phyloP scores from a whole-genome alignment of 2,113 vertebrate species.

The Ptychochromis oligacanthus region DNA sequence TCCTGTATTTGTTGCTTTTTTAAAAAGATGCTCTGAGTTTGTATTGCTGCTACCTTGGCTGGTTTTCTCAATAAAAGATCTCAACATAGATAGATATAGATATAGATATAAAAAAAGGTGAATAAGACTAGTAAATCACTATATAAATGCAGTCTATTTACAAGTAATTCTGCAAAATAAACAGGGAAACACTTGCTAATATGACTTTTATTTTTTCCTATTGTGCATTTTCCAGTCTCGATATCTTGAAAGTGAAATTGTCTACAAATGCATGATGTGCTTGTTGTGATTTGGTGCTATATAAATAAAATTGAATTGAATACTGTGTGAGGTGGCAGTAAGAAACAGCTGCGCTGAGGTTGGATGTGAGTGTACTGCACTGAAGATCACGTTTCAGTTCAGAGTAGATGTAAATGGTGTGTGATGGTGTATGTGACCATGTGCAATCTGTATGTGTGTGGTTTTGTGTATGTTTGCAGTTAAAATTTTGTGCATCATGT shows the following conservation, averaged over 20 bases:
- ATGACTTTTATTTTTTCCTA: neutral
- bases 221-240: neutral
- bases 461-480: slow-evolving; percentile 15
- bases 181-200: neutral
- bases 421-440: slow-evolving; percentile 8
- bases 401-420: slow-evolving; percentile 58
- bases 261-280: neutral
- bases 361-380: slow-evolving; percentile 23
- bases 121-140: too few species aligned
- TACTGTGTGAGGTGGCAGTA: slow-evolving; percentile 50
- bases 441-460: neutral
- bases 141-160: neutral
- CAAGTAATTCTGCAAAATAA: neutral
- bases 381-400: slow-evolving; percentile 36
- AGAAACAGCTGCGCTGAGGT: slow-evolving; percentile 71
- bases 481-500: neutral
- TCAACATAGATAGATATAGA: too few species aligned
- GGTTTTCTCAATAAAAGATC: too few species aligned
- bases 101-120: too few species aligned
- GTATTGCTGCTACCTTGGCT: too few species aligned
- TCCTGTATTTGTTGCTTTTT: too few species aligned
- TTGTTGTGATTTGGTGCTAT: too few species aligned
- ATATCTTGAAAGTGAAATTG: neutral
- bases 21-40: too few species aligned
- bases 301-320: too few species aligned